Conservation (phyloP, 2,113 vertebrate species). For the Philantomba maxwellii region DNA sequence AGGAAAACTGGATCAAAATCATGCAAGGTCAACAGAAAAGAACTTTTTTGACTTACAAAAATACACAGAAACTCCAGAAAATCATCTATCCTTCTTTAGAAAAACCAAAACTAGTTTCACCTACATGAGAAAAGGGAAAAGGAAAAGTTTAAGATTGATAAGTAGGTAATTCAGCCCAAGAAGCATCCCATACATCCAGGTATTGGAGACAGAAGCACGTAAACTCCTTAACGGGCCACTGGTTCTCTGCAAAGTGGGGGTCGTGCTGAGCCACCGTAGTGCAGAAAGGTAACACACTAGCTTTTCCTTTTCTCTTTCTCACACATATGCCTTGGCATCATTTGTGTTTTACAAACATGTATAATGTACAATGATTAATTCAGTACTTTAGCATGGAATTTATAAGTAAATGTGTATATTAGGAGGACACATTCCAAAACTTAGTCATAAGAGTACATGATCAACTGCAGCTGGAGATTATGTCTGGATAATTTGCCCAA, state of each 20-base stretch:
- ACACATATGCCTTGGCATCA: neutral
- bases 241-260: neutral
- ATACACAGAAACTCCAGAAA: neutral
- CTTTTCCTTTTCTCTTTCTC: neutral
- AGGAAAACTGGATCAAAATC: neutral
- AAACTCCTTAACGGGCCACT: neutral
- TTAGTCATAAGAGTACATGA: neutral
- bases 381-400: neutral
- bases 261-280: rapidly evolving
- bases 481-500: neutral
- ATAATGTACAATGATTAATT: neutral
- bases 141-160: neutral
- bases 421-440: neutral
- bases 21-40: neutral
- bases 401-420: neutral
- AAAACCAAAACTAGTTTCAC: neutral
- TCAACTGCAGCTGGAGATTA: neutral
- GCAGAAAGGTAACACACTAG: neutral
- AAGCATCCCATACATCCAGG: neutral
- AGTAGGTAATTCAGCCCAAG: neutral
- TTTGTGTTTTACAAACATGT: neutral
- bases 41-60: neutral
- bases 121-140: neutral
- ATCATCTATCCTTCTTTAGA: neutral
- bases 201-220: neutral